Base-by-base conservation (phyloP, 2,888 invertebrate genomes). In the Ochlodes sylvanus region DNA sequence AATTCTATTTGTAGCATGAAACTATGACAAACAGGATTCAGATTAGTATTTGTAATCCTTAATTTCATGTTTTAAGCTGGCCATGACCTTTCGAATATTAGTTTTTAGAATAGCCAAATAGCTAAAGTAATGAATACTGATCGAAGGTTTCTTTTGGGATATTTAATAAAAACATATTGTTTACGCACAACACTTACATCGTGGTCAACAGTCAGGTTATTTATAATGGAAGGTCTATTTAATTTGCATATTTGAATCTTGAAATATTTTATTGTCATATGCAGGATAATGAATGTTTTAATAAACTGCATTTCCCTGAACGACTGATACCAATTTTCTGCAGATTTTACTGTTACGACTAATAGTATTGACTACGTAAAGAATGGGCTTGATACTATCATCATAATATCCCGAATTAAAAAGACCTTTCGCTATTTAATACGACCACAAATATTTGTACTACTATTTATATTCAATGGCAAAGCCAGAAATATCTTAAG, bases 401-500 rank as follows among this genome's bases (percentile, higher is more conserved):
- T 42, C 42, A 14, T 42, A 42, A 9, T 7, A 17, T 12, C 44
- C 17, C 44, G 15, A 15, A 42, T 58, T 57, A 58, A 58, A 34
- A 9, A 21, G 63, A 63, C 63, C 60, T 56, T 41, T n/a, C 66
- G 61, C 44, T 55, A 21, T 42, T 55, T 34, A 32, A 44, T 21
- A 44, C 17, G 55, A 27, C 58, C 41, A 17, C 15, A 17, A 7
- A 50, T 60, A 60, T 66, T 60, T 61, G 41, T 52, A 58, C 52
- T 15, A 27, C 52, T 65, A 68, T 58, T 62, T 47, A 62, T 42
- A 38, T 55, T 47, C 50, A 54, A 60, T 70, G 52, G 63, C 68
- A 64, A 56, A 57, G 60, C 56, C 44, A 68, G 32, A 54, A 61
- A 61, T 67, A 61, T 27, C 54, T 61, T 60, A 67, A 61, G 65